phyloP scores from a whole-genome alignment of 2,888 invertebrate species.

The Thysanoteuthis rhombus region DNA sequence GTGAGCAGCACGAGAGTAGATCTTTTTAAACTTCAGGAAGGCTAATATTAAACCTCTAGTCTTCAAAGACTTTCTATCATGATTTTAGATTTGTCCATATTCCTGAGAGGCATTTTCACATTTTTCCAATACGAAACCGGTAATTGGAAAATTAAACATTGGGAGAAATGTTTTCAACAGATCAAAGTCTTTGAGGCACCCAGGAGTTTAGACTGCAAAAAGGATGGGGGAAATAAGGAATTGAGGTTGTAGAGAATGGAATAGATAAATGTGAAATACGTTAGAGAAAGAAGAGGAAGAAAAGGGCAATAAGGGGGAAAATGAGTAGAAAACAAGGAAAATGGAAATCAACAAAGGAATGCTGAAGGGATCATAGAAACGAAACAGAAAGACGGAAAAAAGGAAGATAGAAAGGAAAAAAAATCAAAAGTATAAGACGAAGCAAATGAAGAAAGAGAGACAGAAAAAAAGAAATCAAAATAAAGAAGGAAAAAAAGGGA shows the following conservation, averaged over 20 bases:
- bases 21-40: background rate
- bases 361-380: fast-evolving
- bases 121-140: background rate
- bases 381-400: background rate
- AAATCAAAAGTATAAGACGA: background rate
- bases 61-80: background rate
- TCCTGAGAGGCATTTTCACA: background rate
- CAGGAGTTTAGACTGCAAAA: background rate
- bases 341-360: background rate
- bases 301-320: background rate
- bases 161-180: background rate
- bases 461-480: background rate
- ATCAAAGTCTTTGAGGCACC: background rate
- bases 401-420: background rate
- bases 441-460: background rate
- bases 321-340: too few species aligned
- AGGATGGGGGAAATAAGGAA: background rate
- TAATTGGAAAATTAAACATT: background rate
- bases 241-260: background rate
- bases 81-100: background rate
- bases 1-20: background rate
- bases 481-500: background rate
- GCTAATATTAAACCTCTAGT: background rate
- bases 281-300: background rate
- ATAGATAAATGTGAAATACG: background rate